These are phyloP conservation scores for Aphaenogaster ashmeadi DNA, from an alignment of 1,140 invertebrate species.

Conservation along the genomic window DNA sequence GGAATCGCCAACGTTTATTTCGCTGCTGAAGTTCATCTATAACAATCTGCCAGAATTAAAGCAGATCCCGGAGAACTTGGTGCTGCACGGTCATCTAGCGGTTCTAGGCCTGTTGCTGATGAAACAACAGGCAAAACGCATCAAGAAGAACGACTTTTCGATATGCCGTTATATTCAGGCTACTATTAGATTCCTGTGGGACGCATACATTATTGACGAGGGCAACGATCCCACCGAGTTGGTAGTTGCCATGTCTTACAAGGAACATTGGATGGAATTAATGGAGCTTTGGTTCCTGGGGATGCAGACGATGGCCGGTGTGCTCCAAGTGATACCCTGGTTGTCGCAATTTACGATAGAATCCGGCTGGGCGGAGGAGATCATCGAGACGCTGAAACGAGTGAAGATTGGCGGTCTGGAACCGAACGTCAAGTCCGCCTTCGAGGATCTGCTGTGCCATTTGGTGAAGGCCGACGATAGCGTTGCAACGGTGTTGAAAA, in stretches of 20 bases:
- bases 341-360: slow-evolving; percentile 96
- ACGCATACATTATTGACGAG: slow-evolving; percentile 96
- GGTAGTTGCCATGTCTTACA: slow-evolving; percentile 94
- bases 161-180: slow-evolving; percentile 95
- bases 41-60: slow-evolving; percentile 95
- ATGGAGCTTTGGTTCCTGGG: slow-evolving; percentile 97
- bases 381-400: slow-evolving; percentile 93
- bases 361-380: slow-evolving; percentile 96
- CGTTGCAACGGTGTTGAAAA: slow-evolving; percentile 93
- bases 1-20: slow-evolving; percentile 92
- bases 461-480: slow-evolving; percentile 93
- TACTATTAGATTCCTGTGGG: slow-evolving; percentile 96
- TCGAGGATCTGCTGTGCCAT: slow-evolving; percentile 95
- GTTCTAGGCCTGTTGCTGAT: slow-evolving; percentile 94
- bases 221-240: slow-evolving; percentile 93
- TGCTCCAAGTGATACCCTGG: slow-evolving; percentile 94
- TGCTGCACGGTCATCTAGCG: slow-evolving; percentile 94
- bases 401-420: slow-evolving; percentile 94
- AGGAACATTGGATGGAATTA: slow-evolving; percentile 95
- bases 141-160: slow-evolving; percentile 95
- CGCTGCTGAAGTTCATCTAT: slow-evolving; percentile 94
- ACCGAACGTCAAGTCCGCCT: slow-evolving; percentile 94
- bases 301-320: slow-evolving; percentile 95
- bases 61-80: slow-evolving; percentile 93
- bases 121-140: slow-evolving; percentile 93